Base-by-base conservation (phyloP, 1,140 invertebrate genomes). In the Zaprionus davidi region DNA sequence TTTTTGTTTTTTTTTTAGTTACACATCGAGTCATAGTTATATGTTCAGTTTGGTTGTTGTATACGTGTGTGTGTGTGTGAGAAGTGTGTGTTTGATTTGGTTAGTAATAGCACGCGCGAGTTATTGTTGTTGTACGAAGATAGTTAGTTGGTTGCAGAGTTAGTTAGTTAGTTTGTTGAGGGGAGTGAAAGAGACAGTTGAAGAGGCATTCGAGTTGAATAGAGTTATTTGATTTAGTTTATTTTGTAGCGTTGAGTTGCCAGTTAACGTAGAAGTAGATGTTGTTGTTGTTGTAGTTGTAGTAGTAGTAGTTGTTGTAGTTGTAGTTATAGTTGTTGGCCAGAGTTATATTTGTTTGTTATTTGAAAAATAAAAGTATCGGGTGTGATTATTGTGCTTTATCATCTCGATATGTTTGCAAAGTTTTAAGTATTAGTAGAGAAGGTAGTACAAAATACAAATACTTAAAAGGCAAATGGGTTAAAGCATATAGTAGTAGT, bases 371-470 rank as follows among this genome's bases (percentile, higher is more conserved):
- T 84, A 81, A 87, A 80, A 88, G 71, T 84, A 80, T 77, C 69
- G 26, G 41, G 81, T 88, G 85, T 88, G 81, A 87, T 88, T 87
- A 87, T 76, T 84, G 85, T 88, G 84, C 75, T 88, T 82, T 85
- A 79, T 85, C 59, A 51, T 76, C 77, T 65, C 67, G 65, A 65
- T 46, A 62, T 81, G 71, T 59, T 70, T 60, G 73, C 38, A 68
- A 68, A 76, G 46, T 74, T 34, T n/a, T 46, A 17, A 46, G 41
- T 46, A 46, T 46, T 17, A 60, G 5, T 58, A 41, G n/a, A 41
- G n/a, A 49, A 20, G 28, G 53, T 55, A 65, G 17, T 46, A 46
- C 41, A 46, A 66, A 59, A 60, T 60, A 55, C 49, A 75, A 46
- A 75, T 56, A 72, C 44, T 62, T 76, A 72, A 38, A 62, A 64